phyloP scores from a whole-genome alignment of 2,888 invertebrate genomes.

The Heteromyza rotundicornis region DNA sequence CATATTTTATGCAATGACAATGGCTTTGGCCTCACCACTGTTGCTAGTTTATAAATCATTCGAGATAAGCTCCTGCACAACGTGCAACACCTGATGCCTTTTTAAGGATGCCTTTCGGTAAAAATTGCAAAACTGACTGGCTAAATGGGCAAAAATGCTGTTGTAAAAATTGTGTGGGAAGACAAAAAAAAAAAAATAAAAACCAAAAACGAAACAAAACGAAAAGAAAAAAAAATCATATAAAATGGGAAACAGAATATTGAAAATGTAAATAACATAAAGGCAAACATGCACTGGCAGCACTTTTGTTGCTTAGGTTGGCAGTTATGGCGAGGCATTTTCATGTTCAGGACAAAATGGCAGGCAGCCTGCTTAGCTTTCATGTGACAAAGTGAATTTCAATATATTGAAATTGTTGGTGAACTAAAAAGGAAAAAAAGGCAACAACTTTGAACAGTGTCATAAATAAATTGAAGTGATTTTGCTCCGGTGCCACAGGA shows the following conservation, averaged over 20 bases:
- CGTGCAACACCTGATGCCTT: conserved; percentile 59
- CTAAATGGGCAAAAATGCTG: conserved; percentile 44
- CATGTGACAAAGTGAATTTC: conserved; percentile 54
- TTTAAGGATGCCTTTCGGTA: conserved; percentile 45
- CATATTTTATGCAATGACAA: conserved; percentile 60
- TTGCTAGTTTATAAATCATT: conserved; percentile 61
- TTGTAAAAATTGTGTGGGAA: conserved; percentile 15
- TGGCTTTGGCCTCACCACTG: conserved; percentile 57
- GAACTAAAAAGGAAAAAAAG: conserved; percentile 34
- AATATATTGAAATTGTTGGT: conserved; percentile 54
- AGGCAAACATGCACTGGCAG: conserved; percentile 45
- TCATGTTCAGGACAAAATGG: neutral
- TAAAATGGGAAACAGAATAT: conserved; percentile 29
- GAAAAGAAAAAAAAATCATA: conserved; percentile 26
- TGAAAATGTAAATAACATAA: conserved; percentile 51
- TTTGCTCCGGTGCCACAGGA: conserved; percentile 1
- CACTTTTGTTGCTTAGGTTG: too few species aligned
- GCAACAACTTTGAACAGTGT: conserved; percentile 38
- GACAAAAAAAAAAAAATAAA: conserved; percentile 41
- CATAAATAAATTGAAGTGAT: conserved; percentile 51
- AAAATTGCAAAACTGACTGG: conserved; percentile 47
- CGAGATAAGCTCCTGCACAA: conserved; percentile 58
- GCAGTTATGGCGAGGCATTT: too few species aligned
- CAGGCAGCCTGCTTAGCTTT: conserved; percentile 41
- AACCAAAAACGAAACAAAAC: conserved; percentile 38